Percentiles rank a stretch among this genome's conserved stretches.
Conservation (phyloP, 2,113 vertebrate genomes). For the Dasypus novemcinctus region DNA sequence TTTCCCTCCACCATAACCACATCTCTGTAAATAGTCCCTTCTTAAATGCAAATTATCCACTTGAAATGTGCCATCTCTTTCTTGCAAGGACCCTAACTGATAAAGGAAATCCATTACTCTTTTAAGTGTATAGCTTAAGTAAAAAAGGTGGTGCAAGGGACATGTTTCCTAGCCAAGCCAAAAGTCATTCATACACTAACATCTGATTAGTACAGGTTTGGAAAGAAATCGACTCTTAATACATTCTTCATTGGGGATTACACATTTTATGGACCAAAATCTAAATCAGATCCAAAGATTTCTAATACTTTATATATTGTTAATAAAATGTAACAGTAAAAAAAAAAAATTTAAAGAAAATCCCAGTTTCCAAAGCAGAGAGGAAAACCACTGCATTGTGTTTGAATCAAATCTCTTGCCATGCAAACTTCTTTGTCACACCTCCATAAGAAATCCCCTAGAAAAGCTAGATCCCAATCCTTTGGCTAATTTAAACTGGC, state of each 20-base stretch:
- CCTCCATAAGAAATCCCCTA: neutral
- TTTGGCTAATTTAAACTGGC: neutral
- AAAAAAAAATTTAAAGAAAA: too few relatives aligned
- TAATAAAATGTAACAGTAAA: constrained; percentile 56
- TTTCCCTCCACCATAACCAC: neutral
- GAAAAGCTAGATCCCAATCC: neutral
- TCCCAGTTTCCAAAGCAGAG: constrained; percentile 51
- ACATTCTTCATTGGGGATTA: constrained; percentile 63
- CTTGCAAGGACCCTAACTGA: constrained; percentile 23
- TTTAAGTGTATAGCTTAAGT: constrained; percentile 14
- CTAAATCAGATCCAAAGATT: constrained; percentile 56
- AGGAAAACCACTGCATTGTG: neutral
- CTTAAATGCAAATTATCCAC: neutral
- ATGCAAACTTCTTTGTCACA: neutral
- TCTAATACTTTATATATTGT: constrained; percentile 47
- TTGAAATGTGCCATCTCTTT: neutral
- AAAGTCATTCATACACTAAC: constrained; percentile 51
- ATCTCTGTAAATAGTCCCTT: neutral
- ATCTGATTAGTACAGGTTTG: constrained; percentile 51
- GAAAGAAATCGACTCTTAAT: constrained; percentile 56
- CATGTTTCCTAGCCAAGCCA: constrained; percentile 30
- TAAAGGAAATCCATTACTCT: constrained; percentile 43
- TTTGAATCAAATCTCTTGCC: neutral
- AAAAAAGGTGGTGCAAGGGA: neutral
- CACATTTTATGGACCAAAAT: constrained; percentile 61